Evolutionary conservation across 2,113 vertebrate genomes (phyloP).

Genomic region (Taxidea taxus): DNA sequence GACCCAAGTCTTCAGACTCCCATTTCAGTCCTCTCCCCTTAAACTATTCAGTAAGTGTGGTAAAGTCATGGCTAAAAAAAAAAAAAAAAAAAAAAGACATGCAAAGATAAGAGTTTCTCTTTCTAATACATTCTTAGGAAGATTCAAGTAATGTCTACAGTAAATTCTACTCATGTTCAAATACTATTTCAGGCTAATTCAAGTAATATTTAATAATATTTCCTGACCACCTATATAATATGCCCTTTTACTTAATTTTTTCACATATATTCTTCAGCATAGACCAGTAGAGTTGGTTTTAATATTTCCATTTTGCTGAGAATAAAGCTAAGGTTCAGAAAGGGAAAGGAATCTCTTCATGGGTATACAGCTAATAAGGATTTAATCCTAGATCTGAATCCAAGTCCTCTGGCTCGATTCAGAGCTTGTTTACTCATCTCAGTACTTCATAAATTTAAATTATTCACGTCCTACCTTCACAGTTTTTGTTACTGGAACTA

Average conservation of each 20-base stretch:
- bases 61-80: neutral
- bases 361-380: neutral
- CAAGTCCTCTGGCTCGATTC: neutral
- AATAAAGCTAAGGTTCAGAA: neutral
- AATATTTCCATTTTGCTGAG: slow-evolving; percentile 11
- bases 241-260: neutral
- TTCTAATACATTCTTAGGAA: neutral
- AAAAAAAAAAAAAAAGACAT: neutral
- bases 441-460: neutral
- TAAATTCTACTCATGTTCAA: neutral
- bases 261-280: neutral
- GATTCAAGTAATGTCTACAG: neutral
- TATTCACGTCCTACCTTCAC: neutral
- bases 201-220: neutral
- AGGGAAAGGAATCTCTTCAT: neutral
- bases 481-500: neutral
- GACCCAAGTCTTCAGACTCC: neutral
- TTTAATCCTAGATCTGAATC: neutral
- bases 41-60: neutral
- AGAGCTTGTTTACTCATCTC: neutral
- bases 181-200: neutral
- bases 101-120: neutral
- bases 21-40: neutral
- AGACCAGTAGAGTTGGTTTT: neutral
- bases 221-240: neutral